Percentiles rank a stretch among this genome's conserved stretches.
Evolutionary conservation across 2,797 vertebrate genomes (phyloP).

Genomic region (Neosilurus mollespiculum): DNA sequence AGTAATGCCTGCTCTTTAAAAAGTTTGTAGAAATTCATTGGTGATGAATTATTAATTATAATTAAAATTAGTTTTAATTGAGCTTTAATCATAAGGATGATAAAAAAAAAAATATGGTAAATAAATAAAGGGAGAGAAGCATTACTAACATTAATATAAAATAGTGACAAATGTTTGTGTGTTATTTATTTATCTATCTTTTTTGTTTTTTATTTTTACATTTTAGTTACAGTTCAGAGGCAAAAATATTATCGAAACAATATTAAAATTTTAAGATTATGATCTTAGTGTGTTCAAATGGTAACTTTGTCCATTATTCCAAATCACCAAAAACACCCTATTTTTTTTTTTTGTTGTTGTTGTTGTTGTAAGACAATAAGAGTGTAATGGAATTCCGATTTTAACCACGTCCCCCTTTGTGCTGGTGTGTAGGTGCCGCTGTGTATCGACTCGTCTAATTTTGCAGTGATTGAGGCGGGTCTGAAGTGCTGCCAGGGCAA

Average conservation of each 20-base stretch:
- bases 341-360: no score
- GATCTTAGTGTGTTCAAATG: not conserved
- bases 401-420: not conserved
- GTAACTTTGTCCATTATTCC: not conserved
- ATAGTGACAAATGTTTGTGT: not conserved
- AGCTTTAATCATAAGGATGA: not conserved
- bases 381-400: not conserved
- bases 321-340: not conserved
- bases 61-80: not conserved
- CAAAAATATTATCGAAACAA: not conserved
- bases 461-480: conserved; percentile 91
- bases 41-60: not conserved
- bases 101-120: not conserved
- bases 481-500: conserved; percentile 95
- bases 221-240: not conserved
- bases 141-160: not conserved
- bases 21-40: not conserved
- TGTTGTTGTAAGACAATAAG: no score
- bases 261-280: not conserved
- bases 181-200: not conserved
- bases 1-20: not conserved
- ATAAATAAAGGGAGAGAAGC: not conserved
- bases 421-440: conserved; percentile 82
- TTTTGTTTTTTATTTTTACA: not conserved
- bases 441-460: conserved; percentile 96